phyloP scores from a whole-genome alignment of 2,888 invertebrate species.

The Drosophila nigricruria region DNA sequence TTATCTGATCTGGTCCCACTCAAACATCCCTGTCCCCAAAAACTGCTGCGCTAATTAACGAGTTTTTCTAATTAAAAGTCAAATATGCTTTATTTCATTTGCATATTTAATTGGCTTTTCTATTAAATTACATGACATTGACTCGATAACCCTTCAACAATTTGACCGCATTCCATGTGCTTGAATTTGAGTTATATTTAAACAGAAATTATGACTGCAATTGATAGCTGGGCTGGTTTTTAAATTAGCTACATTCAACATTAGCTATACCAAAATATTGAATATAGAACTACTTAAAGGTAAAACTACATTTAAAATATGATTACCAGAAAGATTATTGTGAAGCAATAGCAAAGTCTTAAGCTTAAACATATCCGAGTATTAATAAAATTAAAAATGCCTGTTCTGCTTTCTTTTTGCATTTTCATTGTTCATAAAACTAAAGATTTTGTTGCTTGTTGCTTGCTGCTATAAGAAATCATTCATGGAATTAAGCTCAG shows the following conservation, averaged over 20 bases:
- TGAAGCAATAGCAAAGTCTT: too few species aligned
- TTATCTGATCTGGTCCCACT: slow-evolving; percentile 4
- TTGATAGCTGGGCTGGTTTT: too few species aligned
- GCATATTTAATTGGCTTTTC: slow-evolving; percentile 53
- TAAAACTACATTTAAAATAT: too few species aligned
- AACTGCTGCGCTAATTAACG: slow-evolving; percentile 53
- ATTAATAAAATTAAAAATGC: too few species aligned
- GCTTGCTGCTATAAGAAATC: neutral
- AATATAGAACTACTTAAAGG: too few species aligned
- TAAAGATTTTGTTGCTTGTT: neutral
- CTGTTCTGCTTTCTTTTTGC: neutral
- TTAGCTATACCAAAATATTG: too few species aligned
- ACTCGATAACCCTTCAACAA: neutral
- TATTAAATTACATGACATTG: slow-evolving; percentile 32
- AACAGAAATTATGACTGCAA: too few species aligned
- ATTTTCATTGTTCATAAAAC: neutral
- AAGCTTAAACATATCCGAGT: too few species aligned
- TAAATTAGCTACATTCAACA: too few species aligned
- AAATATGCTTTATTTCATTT: slow-evolving; percentile 57
- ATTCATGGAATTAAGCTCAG: slow-evolving; percentile 17
- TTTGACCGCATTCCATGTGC: slow-evolving; percentile 16
- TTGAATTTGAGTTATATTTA: neutral
- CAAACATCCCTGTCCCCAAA: slow-evolving; percentile 22
- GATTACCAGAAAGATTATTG: too few species aligned
- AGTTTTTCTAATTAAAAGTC: slow-evolving; percentile 54